Evolutionary conservation across 2,113 vertebrate genomes (phyloP).

Genomic region (Furnarius figulus): DNA sequence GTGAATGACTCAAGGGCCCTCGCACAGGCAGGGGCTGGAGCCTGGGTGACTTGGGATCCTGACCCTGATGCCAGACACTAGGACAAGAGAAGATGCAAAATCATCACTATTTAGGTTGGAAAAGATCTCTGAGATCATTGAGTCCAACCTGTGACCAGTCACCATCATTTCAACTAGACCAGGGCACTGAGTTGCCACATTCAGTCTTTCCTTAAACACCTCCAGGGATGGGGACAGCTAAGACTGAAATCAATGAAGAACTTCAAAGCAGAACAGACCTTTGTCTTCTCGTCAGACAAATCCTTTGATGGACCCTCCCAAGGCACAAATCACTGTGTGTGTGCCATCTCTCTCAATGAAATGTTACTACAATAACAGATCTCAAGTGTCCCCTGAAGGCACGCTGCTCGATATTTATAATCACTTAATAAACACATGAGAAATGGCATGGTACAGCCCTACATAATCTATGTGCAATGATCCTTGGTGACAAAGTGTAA

Average conservation of each 20-base stretch:
- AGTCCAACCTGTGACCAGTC: not conserved
- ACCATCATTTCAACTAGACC: not conserved
- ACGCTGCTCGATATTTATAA: conserved; percentile 31
- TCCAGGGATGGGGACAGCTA: not conserved
- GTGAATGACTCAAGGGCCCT: not conserved
- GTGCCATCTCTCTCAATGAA: conserved; percentile 13
- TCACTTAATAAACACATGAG: conserved; percentile 69
- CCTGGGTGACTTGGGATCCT: not conserved
- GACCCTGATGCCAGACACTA: rapidly evolving
- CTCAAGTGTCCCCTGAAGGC: conserved; percentile 35
- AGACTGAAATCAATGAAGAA: not conserved
- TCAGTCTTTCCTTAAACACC: not conserved
- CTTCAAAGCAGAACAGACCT: not conserved
- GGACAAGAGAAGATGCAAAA: not conserved
- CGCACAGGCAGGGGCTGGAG: not conserved
- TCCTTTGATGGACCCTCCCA: not conserved
- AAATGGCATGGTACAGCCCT: conserved; percentile 46
- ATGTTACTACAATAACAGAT: not conserved
- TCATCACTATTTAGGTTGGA: not conserved
- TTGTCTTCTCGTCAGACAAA: not conserved
- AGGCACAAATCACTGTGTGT: not conserved
- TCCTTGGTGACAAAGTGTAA: conserved; percentile 67
- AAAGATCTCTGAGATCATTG: not conserved
- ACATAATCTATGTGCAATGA: conserved; percentile 66
- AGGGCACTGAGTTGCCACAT: not conserved